Base-by-base conservation (phyloP, 2,888 invertebrate genomes). In the Neoascia interrupta region DNA sequence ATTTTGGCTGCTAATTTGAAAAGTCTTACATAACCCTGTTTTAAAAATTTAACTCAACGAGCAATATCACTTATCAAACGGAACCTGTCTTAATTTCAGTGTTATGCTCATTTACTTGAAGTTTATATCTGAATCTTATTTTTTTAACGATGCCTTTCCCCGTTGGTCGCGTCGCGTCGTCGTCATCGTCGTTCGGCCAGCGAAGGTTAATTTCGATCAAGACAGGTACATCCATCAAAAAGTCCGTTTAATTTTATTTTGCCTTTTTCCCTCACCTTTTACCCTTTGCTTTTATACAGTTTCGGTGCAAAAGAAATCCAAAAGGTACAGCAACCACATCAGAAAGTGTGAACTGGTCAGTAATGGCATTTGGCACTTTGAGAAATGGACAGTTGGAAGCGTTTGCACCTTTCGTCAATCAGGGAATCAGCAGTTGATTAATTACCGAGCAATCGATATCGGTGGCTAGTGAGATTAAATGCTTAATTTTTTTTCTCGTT, bases 371-470 rank as follows among this genome's bases (percentile, higher is more conserved):
- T 76, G 70, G 76, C 76, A 76, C 76, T 76, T 76, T 76, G 76
- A 76, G 47, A 76, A 76, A 76, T 76, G 76, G 54, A 51, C 76
- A 70, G 58, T 76, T 76, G 76, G 72, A 76, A 76, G 76, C 76
- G 76, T 66, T 76, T 76, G 76, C 76, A 76, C 76, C 76, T 76
- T 76, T 76, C 76, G 76, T 76, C 76, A 76, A 72, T 66, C 37
- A 34, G 11, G 10, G 49, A 64, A 70, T 70, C 41, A 53, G 47
- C 64, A 39, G 53, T 76, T 76, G 76, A 76, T 76, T 76, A 76
- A 76, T 76, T 70, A 49, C 70, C 51, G 15, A 21, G 76, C 76
- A 64, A 76, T 76, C 76, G 76, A 76, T 76, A 76, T 58, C 76
- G 39, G 70, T 28, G 53, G 58, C 70, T 54, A 45, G 76, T 23